Evolutionary conservation across 2,888 invertebrate genomes (phyloP).

Genomic region (Sceliomorpha sp.): DNA sequence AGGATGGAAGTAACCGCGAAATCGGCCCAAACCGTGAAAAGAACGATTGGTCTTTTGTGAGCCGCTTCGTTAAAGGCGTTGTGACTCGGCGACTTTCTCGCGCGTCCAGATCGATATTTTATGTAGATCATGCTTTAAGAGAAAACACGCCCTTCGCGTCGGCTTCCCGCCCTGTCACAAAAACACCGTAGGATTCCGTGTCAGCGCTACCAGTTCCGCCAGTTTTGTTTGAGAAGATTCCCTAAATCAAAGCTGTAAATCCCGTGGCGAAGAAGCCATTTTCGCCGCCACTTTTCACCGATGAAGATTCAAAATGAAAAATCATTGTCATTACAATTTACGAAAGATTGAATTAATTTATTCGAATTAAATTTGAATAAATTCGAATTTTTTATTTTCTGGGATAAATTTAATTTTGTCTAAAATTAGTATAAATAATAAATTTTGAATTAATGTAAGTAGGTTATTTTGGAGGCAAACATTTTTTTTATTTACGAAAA

Average conservation of each 20-base stretch:
- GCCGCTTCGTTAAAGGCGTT: conserved; percentile 51
- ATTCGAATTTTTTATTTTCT: too few species aligned
- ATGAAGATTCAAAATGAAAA: conserved; percentile 6
- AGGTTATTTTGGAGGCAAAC: too few species aligned
- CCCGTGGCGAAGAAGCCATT: conserved; percentile 6
- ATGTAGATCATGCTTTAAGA: conserved; percentile 44
- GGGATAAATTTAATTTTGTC: too few species aligned
- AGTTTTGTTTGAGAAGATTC: conserved; percentile 5
- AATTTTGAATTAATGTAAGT: too few species aligned
- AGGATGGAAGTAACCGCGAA: too few species aligned
- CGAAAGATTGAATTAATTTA: too few species aligned
- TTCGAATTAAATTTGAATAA: neutral
- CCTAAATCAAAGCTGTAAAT: conserved; percentile 5
- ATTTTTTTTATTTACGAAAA: too few species aligned
- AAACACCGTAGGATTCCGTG: conserved; percentile 6
- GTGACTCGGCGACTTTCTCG: conserved; percentile 39
- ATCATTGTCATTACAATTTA: conserved; percentile 41
- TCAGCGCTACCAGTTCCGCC: conserved; percentile 18
- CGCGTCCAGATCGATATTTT: conserved; percentile 27
- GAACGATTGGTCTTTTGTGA: conserved; percentile 73
- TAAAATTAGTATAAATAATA: too few species aligned
- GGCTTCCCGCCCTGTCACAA: conserved; percentile 28
- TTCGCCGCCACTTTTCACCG: conserved; percentile 8
- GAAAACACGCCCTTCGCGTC: conserved; percentile 30
- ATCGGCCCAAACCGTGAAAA: conserved; percentile 74